These are phyloP conservation scores for Torymus aiolomorphi DNA, from an alignment of 2,888 invertebrate species.

Conservation along the genomic window DNA sequence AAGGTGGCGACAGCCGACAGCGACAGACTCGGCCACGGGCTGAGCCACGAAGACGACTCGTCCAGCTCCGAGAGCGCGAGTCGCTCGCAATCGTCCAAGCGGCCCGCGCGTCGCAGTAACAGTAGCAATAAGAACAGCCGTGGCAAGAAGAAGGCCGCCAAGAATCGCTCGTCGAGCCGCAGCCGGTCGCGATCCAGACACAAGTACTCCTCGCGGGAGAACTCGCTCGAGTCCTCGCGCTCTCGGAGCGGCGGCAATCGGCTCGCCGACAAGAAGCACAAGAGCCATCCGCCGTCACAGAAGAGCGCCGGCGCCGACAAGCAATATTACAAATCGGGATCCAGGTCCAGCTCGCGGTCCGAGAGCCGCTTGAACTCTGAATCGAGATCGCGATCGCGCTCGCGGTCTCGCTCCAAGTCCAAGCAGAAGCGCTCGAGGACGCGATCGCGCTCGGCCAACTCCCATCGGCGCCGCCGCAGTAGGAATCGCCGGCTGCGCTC, in stretches of 20 bases:
- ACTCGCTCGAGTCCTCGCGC: conserved; percentile 42
- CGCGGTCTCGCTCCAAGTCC: conserved; percentile 55
- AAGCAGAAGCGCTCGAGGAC: conserved; percentile 52
- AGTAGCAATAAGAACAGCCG: conserved; percentile 59
- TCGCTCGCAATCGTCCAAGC: conserved; percentile 38
- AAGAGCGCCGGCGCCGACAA: conserved; percentile 53
- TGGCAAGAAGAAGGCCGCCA: conserved; percentile 41
- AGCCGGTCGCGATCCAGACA: conserved; percentile 56
- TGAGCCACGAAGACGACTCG: conserved; percentile 34
- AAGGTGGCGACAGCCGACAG: conserved; percentile 17
- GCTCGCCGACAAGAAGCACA: conserved; percentile 62
- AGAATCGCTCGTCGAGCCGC: conserved; percentile 51
- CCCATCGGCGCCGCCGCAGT: conserved; percentile 43
- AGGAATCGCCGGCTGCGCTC: conserved; percentile 42
- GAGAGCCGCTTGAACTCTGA: conserved; percentile 53
- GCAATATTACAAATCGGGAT: conserved; percentile 45
- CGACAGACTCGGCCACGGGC: conserved; percentile 33
- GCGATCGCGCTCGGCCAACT: conserved; percentile 51
- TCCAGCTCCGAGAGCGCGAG: conserved; percentile 47
- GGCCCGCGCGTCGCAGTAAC: conserved; percentile 22
- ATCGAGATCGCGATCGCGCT: conserved; percentile 54
- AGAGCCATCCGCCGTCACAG: conserved; percentile 62
- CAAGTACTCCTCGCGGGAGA: conserved; percentile 45
- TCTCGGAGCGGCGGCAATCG: conserved; percentile 49
- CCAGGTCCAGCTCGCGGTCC: conserved; percentile 59